These are phyloP conservation scores for Zaprionus camerounensis DNA, from an alignment of 1,140 invertebrate genomes.

Conservation along the genomic window DNA sequence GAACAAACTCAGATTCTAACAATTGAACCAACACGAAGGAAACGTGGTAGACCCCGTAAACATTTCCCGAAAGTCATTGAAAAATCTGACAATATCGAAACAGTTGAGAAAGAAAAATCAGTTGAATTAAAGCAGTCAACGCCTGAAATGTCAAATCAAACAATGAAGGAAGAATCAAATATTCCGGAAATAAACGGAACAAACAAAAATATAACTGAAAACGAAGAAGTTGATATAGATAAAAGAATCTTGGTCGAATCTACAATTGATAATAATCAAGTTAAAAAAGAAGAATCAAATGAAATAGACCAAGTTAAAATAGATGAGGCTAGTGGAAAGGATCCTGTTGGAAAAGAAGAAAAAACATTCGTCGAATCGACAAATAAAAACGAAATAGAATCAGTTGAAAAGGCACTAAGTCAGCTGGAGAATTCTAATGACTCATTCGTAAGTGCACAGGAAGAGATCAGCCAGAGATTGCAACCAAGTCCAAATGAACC, in stretches of 20 bases:
- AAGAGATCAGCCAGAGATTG: background rate
- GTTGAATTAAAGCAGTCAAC: background rate
- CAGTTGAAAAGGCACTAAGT: background rate
- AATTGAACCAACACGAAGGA: background rate
- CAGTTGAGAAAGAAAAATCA: background rate
- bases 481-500: background rate
- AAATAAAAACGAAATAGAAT: too few relatives aligned
- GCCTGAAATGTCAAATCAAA: background rate
- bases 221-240: background rate
- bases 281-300: background rate
- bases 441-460: background rate
- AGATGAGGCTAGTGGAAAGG: background rate
- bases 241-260: background rate
- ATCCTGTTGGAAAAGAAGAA: background rate
- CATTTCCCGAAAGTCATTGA: background rate
- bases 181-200: background rate
- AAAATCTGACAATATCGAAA: background rate
- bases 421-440: background rate
- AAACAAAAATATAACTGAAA: background rate
- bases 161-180: background rate
- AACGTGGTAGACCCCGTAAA: conserved; percentile 4
- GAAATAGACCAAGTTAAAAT: background rate
- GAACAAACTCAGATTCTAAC: background rate
- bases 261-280: background rate
- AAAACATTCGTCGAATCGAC: background rate